Conservation (phyloP, 2,113 vertebrate species). For the Onychostoma macrolepis region DNA sequence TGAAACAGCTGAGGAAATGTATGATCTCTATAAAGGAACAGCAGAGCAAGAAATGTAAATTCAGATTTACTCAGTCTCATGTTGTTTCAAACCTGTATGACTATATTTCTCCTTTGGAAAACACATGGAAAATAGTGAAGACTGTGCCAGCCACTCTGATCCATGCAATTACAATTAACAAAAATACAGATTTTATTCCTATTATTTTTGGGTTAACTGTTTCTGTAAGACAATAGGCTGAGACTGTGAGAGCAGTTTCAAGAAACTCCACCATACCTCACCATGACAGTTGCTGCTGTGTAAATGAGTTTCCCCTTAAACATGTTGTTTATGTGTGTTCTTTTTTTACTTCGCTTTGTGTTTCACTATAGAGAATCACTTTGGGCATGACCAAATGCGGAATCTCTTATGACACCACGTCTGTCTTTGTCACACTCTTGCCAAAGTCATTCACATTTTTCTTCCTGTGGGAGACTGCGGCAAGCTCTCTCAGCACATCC, state of each 20-base stretch:
- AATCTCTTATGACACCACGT: neutral
- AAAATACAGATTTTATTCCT: neutral
- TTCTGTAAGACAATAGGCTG: neutral
- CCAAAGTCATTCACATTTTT: too few species aligned
- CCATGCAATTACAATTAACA: neutral
- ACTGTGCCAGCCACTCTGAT: neutral
- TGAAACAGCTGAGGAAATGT: neutral
- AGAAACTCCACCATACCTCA: neutral
- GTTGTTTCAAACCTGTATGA: neutral
- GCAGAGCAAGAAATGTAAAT: neutral
- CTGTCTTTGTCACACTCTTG: too few species aligned
- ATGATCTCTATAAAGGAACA: neutral
- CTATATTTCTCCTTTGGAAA: neutral
- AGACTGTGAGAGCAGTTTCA: neutral
- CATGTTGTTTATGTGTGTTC: neutral
- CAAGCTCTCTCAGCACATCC: too few species aligned
- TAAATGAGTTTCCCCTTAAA: neutral
- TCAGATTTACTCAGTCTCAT: neutral
- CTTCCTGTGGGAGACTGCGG: too few species aligned
- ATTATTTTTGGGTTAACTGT: neutral
- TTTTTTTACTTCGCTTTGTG: neutral
- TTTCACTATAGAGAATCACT: neutral
- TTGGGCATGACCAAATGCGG: neutral
- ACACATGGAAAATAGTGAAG: neutral
- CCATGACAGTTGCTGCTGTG: neutral